A percentile compares a stretch with the other conserved stretches of the same genome.
Evolutionary conservation across 1,140 invertebrate genomes (phyloP).

Genomic region (Heliconius melpomene): DNA sequence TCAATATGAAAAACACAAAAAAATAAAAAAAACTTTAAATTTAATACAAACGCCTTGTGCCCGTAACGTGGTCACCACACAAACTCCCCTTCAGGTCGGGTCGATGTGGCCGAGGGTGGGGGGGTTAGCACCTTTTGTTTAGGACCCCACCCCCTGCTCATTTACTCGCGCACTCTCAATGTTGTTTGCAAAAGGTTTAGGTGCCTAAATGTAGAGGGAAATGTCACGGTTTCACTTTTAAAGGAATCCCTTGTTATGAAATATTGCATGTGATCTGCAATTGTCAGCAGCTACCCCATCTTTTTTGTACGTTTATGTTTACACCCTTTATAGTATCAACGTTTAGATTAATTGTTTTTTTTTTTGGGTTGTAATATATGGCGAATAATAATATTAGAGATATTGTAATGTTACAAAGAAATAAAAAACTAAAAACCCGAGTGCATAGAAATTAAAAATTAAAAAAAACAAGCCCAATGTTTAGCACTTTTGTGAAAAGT

Average conservation of each 20-base stretch:
- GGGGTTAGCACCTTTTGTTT: constrained; percentile 76
- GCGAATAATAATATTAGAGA: background rate
- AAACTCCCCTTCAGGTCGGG: constrained; percentile 57
- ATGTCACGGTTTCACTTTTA: constrained; percentile 78
- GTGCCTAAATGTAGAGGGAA: constrained; percentile 76
- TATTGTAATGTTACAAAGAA: no score
- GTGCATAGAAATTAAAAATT: no score
- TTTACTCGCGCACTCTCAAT: constrained; percentile 73
- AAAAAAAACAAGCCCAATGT: no score
- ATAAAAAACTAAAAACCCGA: no score
- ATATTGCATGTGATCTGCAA: constrained; percentile 39
- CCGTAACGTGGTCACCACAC: constrained; percentile 49
- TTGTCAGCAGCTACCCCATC: constrained; percentile 1
- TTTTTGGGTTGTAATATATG: background rate
- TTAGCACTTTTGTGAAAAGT: no score
- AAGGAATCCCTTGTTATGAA: constrained; percentile 45
- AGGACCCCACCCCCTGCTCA: constrained; percentile 70
- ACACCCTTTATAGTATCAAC: background rate
- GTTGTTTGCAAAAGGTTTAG: constrained; percentile 78
- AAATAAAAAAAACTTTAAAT: background rate
- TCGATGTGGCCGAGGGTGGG: constrained; percentile 59
- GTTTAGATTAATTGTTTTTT: background rate
- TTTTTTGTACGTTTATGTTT: background rate
- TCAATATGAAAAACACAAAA: background rate
- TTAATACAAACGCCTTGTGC: background rate